Evolutionary conservation across 2,888 invertebrate genomes (phyloP).

Genomic region (Dicyrtomina minuta): DNA sequence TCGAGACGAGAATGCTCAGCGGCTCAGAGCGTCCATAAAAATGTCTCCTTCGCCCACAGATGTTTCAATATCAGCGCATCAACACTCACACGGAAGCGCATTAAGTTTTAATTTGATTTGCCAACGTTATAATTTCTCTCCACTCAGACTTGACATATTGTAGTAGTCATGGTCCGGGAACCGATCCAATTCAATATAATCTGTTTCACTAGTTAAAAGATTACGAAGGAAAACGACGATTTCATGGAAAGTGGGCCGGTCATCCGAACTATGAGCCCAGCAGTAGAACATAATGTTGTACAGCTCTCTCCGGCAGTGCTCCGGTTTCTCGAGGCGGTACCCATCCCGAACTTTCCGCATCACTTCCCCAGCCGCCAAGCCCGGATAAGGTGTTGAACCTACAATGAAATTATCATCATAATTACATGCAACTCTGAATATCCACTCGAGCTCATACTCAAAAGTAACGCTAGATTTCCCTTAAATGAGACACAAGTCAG

Average conservation of each 20-base stretch:
- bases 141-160: slow-evolving; percentile 61
- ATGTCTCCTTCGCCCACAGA: too few species aligned
- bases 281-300: slow-evolving; percentile 96
- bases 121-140: slow-evolving; percentile 61
- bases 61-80: too few species aligned
- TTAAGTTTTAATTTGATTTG: not conserved
- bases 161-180: slow-evolving; percentile 89
- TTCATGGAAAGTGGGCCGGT: slow-evolving; percentile 81
- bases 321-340: slow-evolving; percentile 86
- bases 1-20: too few species aligned
- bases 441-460: not conserved
- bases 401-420: slow-evolving; percentile 13
- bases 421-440: slow-evolving; percentile 6
- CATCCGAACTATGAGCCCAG: slow-evolving; percentile 84
- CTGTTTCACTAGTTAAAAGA: slow-evolving; percentile 82
- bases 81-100: too few species aligned
- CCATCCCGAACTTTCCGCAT: slow-evolving; percentile 86
- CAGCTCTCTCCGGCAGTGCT: slow-evolving; percentile 86
- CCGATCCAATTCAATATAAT: slow-evolving; percentile 87
- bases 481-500: too few species aligned
- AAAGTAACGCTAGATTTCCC: not conserved
- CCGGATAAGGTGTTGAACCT: slow-evolving; percentile 93
- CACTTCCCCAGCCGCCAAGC: slow-evolving; percentile 85
- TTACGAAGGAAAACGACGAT: slow-evolving; percentile 78
- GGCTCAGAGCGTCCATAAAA: too few species aligned